These are phyloP conservation scores for Atractosteus spatula DNA, from an alignment of 2,113 vertebrate species.

Conservation along the genomic window DNA sequence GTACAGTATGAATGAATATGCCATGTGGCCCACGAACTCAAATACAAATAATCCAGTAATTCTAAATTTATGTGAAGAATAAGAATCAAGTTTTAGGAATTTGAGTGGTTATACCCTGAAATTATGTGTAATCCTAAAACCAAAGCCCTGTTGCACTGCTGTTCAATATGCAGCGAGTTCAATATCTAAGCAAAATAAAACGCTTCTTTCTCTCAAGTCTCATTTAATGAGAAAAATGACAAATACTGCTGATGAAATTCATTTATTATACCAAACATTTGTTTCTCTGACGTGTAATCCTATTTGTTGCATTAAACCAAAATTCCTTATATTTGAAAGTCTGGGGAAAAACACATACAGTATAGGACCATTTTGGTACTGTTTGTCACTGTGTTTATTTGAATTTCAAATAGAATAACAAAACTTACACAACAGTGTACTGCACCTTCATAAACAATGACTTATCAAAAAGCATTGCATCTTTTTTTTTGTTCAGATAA, in stretches of 20 bases:
- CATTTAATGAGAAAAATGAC: too few species aligned
- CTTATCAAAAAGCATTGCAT: too few species aligned
- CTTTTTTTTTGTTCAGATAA: too few species aligned
- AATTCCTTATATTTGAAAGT: too few species aligned
- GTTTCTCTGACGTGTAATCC: background rate
- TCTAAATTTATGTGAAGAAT: slow-evolving; percentile 56
- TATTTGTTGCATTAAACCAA: too few species aligned
- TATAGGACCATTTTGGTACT: too few species aligned
- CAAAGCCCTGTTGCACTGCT: slow-evolving; percentile 50
- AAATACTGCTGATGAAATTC: background rate
- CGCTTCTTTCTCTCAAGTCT: background rate
- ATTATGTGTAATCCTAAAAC: slow-evolving; percentile 63
- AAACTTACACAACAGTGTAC: too few species aligned
- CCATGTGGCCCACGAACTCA: slow-evolving; percentile 60
- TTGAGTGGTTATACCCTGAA: slow-evolving; percentile 61
- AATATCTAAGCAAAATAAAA: background rate
- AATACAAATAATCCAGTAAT: slow-evolving; percentile 62
- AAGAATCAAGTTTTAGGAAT: slow-evolving; percentile 53
- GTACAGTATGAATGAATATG: slow-evolving; percentile 62
- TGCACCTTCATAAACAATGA: too few species aligned
- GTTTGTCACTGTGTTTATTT: too few species aligned
- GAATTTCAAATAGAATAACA: too few species aligned
- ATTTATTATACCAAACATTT: background rate
- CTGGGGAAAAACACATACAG: too few species aligned
- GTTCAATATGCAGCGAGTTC: too few species aligned